phyloP scores from a whole-genome alignment of 23 tunicate species.

The Styela plicata region DNA sequence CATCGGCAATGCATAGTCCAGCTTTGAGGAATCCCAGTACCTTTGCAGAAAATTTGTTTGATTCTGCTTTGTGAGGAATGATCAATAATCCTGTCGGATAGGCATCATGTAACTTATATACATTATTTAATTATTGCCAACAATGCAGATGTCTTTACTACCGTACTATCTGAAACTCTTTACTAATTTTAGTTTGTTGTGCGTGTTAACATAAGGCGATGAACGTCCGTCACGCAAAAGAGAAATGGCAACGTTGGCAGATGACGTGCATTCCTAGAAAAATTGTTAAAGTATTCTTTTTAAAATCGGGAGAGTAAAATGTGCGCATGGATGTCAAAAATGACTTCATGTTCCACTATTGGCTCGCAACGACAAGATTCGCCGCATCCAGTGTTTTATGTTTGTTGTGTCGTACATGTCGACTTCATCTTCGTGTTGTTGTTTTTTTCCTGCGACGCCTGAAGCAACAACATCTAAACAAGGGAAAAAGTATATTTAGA shows the following conservation, averaged over 20 bases:
- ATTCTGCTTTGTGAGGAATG: too few species aligned
- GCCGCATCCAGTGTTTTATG: background rate
- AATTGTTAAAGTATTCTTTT: background rate
- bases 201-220: too few species aligned
- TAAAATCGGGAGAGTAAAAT: background rate
- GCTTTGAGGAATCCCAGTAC: background rate
- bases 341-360: background rate
- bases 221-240: background rate
- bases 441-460: slow-evolving; percentile 45
- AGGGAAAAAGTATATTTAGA: background rate
- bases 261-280: background rate
- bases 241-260: background rate
- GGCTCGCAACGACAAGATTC: background rate
- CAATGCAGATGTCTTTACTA: background rate
- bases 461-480: slow-evolving; percentile 69
- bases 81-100: too few species aligned
- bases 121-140: too few species aligned
- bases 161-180: too few species aligned
- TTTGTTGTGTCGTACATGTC: too few species aligned
- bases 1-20: background rate
- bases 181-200: too few species aligned
- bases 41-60: too few species aligned
- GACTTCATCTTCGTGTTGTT: slow-evolving; percentile 36
- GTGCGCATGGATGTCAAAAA: background rate
- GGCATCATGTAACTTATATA: too few species aligned